Evolutionary conservation across 2,888 invertebrate genomes (phyloP), one percentile per base, ranked within the genome.

Genomic region (Acrobasis repandana): DNA sequence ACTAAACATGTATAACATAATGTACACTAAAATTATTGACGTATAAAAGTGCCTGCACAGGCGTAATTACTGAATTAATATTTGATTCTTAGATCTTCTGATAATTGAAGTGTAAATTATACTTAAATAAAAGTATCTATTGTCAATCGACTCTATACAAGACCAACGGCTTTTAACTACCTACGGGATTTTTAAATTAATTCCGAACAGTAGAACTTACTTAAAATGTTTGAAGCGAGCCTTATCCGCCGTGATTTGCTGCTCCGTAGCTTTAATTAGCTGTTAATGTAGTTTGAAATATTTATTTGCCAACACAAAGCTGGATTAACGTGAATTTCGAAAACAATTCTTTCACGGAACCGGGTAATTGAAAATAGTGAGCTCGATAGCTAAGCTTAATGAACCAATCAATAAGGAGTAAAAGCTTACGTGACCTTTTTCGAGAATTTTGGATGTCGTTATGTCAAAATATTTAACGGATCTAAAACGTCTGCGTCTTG

Each of bases 221-320:
- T 28, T 28, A 28, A 28, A 28, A 28, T 28, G 6, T 2, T 28
- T 28, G 28, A 6, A 28, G 28, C 6, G 28, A 28, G 28, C 28
- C 28, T 52, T 36, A 16, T 16, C 18, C 52, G 34, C 16, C 14
- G 9, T 5, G 34, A 15, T 52, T 52, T 16, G 36, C 15, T 36
- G 15, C 28, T 50, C 28, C 28, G 11, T 28, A 50, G 50, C 20
- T 50, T 50, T 50, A 33, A 50, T 50, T 50, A 50, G 28, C n/a
- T 43, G 43, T n/a, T 43, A 43, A 43, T 43, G 43, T 43, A 28
- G 14, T 50, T 50, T 50, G 14, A 50, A 50, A 28, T 33, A 50
- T 50, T 9, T 50, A 50, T 50, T 50, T 50, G 28, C 8, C 14
- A 28, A 28, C 50, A n/a, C n/a, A 50, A 20, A 50, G 50, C 50